Evolutionary conservation across 2,113 vertebrate genomes (phyloP).

Genomic region (Fulica atra): DNA sequence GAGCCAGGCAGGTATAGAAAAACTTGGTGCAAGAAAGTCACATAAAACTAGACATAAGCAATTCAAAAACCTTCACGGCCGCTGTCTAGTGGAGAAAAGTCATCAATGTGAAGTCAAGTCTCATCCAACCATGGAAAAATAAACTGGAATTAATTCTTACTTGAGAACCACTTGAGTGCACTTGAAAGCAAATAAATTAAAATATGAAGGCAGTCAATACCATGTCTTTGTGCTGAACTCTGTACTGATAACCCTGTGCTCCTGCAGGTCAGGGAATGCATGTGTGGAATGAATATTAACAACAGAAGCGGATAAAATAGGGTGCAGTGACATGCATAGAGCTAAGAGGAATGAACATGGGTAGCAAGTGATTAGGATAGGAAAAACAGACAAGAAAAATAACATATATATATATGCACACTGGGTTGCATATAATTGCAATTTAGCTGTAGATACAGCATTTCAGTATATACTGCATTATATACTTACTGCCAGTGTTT

Average conservation of each 20-base stretch:
- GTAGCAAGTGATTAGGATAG: not conserved
- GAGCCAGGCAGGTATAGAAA: not conserved
- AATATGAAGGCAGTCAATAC: not conserved
- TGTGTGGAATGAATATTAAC: not conserved
- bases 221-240: not conserved
- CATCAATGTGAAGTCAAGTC: not conserved
- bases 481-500: not conserved
- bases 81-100: not conserved
- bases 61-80: not conserved
- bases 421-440: not conserved
- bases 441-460: not conserved
- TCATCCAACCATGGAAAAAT: not conserved
- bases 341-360: not conserved
- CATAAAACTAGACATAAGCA: not conserved
- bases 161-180: not conserved
- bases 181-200: not conserved
- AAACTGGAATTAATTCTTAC: conserved; percentile 5
- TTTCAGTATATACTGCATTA: not conserved
- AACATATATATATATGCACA: rapidly evolving
- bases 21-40: not conserved
- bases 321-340: not conserved
- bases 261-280: not conserved
- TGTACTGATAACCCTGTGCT: not conserved
- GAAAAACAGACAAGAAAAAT: not conserved
- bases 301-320: not conserved